These are phyloP conservation scores for Zosterops lateralis DNA, from an alignment of 2,113 vertebrate genomes.

Conservation along the genomic window DNA sequence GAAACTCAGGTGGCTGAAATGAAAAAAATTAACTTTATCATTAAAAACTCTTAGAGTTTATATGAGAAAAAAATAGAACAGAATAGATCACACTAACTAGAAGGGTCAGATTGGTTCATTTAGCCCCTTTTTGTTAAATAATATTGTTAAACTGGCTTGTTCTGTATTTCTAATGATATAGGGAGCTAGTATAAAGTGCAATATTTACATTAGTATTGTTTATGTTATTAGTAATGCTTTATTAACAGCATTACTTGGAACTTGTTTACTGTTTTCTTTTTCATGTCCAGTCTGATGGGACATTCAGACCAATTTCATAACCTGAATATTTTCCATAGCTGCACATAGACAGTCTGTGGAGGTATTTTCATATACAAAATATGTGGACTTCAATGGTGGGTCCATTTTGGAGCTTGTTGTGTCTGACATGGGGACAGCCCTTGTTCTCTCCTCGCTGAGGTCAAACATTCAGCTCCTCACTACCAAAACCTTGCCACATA, in stretches of 20 bases:
- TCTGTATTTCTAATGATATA: background rate
- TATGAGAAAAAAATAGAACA: background rate
- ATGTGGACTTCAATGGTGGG: background rate
- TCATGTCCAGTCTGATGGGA: background rate
- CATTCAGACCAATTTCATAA: background rate
- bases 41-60: background rate
- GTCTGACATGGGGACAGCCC: background rate
- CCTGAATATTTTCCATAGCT: background rate
- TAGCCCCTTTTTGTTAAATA: background rate
- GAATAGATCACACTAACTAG: background rate
- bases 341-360: background rate
- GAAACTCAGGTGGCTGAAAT: background rate
- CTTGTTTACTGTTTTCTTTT: background rate
- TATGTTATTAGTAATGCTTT: background rate
- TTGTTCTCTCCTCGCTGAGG: background rate
- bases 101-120: background rate
- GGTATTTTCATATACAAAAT: background rate
- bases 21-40: background rate
- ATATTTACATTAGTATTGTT: background rate
- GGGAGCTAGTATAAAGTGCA: background rate
- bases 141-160: background rate
- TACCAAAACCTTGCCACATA: background rate
- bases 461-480: background rate
- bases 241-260: background rate
- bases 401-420: background rate